A percentile compares a stretch with the other conserved stretches of the same genome.
phyloP scores from a whole-genome alignment of 2,888 invertebrate species.

The Lordiphosa andalusiaca region DNA sequence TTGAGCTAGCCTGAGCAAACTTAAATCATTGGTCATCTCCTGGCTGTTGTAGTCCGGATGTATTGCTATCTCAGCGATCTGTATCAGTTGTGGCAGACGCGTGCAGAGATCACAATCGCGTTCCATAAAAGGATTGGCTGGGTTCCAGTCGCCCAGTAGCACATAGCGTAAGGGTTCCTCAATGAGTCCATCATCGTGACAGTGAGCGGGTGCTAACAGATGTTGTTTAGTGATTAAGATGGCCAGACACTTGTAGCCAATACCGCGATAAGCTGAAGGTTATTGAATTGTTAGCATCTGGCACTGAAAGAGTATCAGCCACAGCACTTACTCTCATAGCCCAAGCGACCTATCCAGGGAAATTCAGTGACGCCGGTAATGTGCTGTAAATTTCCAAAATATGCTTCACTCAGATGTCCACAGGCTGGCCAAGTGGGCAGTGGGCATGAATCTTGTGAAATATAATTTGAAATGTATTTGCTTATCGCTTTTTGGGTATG shows the following conservation, averaged over 20 bases:
- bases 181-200: constrained; percentile 8
- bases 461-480: neutral
- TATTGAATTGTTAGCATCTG: neutral
- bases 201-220: constrained; percentile 35
- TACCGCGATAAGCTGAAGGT: constrained; percentile 21
- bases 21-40: constrained; percentile 17
- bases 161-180: constrained; percentile 7
- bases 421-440: constrained; percentile 13
- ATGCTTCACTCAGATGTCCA: constrained; percentile 16
- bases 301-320: neutral
- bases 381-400: constrained; percentile 4
- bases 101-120: constrained; percentile 35
- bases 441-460: constrained; percentile 3
- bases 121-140: constrained; percentile 14
- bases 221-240: constrained; percentile 29
- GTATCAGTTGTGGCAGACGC: constrained; percentile 4
- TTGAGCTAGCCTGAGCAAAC: constrained; percentile 18
- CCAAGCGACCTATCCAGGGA: constrained; percentile 31
- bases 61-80: constrained; percentile 28
- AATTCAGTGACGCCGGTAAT: constrained; percentile 14
- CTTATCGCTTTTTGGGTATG: constrained; percentile 1
- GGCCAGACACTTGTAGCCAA: constrained; percentile 34
- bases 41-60: constrained; percentile 25
- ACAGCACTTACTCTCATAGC: constrained; percentile 29
- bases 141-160: constrained; percentile 39